phyloP scores from a whole-genome alignment of 2,113 vertebrate genomes.

The Oxyura jamaicensis region DNA sequence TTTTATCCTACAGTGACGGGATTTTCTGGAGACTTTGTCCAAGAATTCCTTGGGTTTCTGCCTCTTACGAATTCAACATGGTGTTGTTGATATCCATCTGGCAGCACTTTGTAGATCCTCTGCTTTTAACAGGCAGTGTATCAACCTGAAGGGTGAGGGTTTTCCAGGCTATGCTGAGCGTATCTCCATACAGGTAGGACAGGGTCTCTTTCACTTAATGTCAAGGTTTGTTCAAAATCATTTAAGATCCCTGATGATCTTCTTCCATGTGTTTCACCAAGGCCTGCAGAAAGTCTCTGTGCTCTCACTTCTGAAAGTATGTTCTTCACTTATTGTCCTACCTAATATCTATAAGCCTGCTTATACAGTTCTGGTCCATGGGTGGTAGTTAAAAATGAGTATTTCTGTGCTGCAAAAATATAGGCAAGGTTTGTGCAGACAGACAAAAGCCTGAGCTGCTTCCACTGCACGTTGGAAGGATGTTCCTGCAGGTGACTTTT shows the following conservation, averaged over 20 bases:
- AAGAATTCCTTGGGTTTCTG: not conserved
- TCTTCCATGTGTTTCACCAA: not conserved
- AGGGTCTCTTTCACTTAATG: not conserved
- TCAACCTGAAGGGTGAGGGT: not conserved
- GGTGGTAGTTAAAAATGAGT: not conserved
- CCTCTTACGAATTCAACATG: not conserved
- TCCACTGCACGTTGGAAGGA: not conserved
- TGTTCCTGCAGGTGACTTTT: not conserved
- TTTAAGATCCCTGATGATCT: not conserved
- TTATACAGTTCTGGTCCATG: not conserved
- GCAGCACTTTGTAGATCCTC: not conserved
- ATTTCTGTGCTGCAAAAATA: not conserved
- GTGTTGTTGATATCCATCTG: not conserved
- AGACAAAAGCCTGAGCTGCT: not conserved
- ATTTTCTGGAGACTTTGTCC: not conserved
- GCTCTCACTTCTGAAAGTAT: not conserved
- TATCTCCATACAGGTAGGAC: not conserved
- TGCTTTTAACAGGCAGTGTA: not conserved
- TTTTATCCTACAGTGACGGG: not conserved
- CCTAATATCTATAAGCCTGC: not conserved
- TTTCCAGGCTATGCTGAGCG: not conserved
- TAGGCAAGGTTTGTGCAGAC: not conserved
- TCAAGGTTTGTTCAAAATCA: not conserved
- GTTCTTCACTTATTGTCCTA: not conserved
- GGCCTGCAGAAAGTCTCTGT: not conserved